Base-by-base conservation (phyloP, 2,113 vertebrate genomes). In the Lathamus discolor region DNA sequence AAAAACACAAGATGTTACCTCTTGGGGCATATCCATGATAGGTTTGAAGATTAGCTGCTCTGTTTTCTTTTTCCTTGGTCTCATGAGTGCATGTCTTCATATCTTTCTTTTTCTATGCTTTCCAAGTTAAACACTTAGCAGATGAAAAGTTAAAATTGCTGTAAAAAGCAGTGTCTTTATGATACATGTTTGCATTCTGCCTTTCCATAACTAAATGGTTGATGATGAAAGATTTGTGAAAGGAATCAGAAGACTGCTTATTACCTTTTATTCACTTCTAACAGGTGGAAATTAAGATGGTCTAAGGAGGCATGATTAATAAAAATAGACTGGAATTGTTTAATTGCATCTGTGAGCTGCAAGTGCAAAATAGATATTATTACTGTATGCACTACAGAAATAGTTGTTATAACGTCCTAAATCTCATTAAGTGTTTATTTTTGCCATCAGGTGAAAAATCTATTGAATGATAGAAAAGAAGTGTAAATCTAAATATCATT, bases 371-470 rank as follows among this genome's bases (percentile, higher is more conserved):
- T 18, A 59, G 41, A 11, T 68, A 28, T 86, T 85, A 51, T 2
- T 41, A n/a, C 16, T 44, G 6, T 29, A 59, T 4, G 3, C 0
- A 1, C 33, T 84, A 17, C 19, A 23, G 11, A 66, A 7, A 24
- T 86, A 52, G 6, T 43, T 10, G 27, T 25, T 70, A 2, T 52
- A 76, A 17, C 13, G 10, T 52, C 13, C 35, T 41, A 46, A 80
- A 67, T 93, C 18, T 68, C 35, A 11, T 54, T 1, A 79, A 72
- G 39, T 44, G 19, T 44, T 79, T 69, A 4, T 73, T 80, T 80
- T 55, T 80, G 17, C 17, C 17, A 28, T 76, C 11, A 51, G 23
- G 8, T 69, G 31, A 69, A 86, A 86, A 88, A 83, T 10, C 12
- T 59, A 2, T 33, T 41, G 83, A 83, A 12, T 55, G 31, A 18